phyloP scores from a whole-genome alignment of 2,797 vertebrate species.

The Sylvilagus floridanus region DNA sequence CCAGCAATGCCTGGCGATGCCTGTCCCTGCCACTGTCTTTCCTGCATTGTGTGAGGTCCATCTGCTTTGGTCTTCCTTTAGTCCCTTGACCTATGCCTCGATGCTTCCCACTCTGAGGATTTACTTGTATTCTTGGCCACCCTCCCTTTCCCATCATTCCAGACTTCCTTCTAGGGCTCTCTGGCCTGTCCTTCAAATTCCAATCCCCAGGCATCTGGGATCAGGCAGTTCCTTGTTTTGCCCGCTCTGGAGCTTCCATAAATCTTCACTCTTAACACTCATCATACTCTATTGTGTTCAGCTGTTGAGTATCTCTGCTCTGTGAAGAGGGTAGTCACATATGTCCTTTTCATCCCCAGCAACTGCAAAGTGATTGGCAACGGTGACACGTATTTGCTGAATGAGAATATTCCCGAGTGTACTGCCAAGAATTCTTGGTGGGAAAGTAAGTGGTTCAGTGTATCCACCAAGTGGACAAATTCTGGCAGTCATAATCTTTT shows the following conservation, averaged over 20 bases:
- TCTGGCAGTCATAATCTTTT: neutral
- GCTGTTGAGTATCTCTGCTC: neutral
- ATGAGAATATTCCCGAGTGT: neutral
- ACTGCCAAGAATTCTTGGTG: neutral
- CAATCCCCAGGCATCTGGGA: neutral
- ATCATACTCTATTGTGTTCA: neutral
- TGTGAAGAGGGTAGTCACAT: neutral
- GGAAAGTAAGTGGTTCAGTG: neutral
- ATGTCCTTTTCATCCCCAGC: neutral
- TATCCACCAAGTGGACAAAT: neutral
- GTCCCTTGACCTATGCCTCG: rapidly evolving
- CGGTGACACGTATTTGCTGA: neutral
- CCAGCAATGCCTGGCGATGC: neutral
- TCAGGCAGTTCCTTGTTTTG: neutral
- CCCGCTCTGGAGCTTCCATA: neutral
- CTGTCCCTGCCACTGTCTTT: neutral
- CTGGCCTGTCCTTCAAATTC: neutral
- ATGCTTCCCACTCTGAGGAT: neutral
- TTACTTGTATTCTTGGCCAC: neutral
- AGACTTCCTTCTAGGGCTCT: neutral
- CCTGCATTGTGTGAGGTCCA: neutral
- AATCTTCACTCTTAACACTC: neutral
- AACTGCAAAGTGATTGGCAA: neutral
- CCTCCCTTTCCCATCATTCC: neutral
- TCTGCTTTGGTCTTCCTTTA: neutral